phyloP scores from a whole-genome alignment of 2,797 vertebrate species.

The Sebastes diaconus region DNA sequence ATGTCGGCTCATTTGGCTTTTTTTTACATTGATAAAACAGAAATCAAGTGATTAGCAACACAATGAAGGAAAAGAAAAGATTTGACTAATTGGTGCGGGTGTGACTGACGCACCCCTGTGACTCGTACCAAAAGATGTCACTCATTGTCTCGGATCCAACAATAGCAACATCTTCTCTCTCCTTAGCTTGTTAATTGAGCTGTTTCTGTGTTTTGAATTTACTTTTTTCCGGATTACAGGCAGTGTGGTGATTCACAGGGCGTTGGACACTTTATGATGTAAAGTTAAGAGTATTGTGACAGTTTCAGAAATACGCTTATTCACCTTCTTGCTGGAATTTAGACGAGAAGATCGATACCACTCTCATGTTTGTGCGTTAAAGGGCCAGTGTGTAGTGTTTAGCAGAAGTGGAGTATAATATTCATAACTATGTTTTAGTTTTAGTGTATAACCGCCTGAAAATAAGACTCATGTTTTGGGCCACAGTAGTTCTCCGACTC shows the following conservation, averaged over 20 bases:
- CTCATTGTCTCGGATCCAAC: not conserved
- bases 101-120: not conserved
- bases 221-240: not conserved
- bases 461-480: too few relatives aligned
- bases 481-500: too few relatives aligned
- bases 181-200: not conserved
- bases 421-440: too few relatives aligned
- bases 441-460: too few relatives aligned
- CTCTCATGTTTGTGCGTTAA: not conserved
- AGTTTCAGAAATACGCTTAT: not conserved
- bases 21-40: conserved; percentile 12
- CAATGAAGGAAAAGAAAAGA: not conserved
- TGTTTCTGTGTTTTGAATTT: not conserved
- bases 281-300: not conserved
- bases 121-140: conserved; percentile 14
- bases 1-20: conserved; percentile 14
- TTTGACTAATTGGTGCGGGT: conserved; percentile 15
- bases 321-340: not conserved
- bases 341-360: not conserved
- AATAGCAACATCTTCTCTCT: not conserved
- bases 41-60: conserved; percentile 30
- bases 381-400: too few relatives aligned
- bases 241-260: not conserved
- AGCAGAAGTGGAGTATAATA: too few relatives aligned
- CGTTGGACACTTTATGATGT: not conserved